phyloP scores from a whole-genome alignment of 1,140 invertebrate genomes.

The Listronotus oregonensis region DNA sequence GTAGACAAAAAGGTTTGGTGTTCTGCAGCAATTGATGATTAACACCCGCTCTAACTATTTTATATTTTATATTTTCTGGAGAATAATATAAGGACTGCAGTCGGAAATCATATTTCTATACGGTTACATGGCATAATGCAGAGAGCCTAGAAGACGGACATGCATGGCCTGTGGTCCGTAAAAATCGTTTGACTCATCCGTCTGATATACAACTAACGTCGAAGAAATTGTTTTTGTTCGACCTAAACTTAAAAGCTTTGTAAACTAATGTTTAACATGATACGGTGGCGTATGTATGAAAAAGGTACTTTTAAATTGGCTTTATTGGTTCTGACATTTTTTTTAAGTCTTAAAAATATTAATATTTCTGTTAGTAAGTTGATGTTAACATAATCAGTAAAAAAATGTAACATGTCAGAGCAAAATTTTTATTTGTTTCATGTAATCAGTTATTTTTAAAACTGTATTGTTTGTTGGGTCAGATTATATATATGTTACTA shows the following conservation, averaged over 20 bases:
- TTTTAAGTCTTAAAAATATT: too few relatives aligned
- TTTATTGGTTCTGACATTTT: neutral
- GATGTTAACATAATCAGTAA: too few relatives aligned
- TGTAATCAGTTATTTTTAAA: too few relatives aligned
- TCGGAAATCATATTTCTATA: conserved; percentile 1
- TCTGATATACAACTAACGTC: conserved; percentile 1
- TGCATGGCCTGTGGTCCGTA: conserved; percentile 11
- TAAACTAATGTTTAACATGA: conserved; percentile 2
- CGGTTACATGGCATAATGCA: neutral
- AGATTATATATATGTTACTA: too few relatives aligned
- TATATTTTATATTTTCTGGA: neutral
- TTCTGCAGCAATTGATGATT: too few relatives aligned
- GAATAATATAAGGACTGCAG: neutral
- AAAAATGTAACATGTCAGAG: too few relatives aligned
- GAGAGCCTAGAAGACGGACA: conserved; percentile 6
- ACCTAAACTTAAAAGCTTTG: conserved; percentile 4
- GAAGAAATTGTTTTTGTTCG: conserved; percentile 1
- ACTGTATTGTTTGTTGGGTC: too few relatives aligned
- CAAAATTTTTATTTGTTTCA: too few relatives aligned
- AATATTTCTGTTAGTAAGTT: too few relatives aligned
- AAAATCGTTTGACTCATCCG: conserved; percentile 11
- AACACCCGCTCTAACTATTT: too few relatives aligned
- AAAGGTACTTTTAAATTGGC: neutral
- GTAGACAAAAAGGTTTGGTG: too few relatives aligned
- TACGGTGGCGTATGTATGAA: neutral